Evolutionary conservation across 2,888 invertebrate species (phyloP).

Genomic region (Gastrophysa polygoni): DNA sequence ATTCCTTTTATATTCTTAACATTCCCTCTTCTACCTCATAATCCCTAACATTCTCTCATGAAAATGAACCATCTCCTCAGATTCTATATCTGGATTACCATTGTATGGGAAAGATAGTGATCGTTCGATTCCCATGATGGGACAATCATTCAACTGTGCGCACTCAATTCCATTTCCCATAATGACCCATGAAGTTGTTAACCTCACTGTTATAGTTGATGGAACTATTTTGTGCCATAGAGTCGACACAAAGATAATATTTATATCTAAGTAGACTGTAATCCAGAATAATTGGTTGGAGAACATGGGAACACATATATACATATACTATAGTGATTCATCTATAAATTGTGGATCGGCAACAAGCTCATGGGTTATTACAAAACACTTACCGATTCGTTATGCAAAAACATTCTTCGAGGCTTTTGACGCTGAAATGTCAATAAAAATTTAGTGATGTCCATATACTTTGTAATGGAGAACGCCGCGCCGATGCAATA

Average conservation of each 20-base stretch:
- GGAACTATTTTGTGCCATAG: background rate
- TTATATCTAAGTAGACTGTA: background rate
- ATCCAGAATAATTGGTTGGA: background rate
- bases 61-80: no score
- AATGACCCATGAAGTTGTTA: background rate
- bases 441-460: background rate
- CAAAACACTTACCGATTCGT: background rate
- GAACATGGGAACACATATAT: background rate
- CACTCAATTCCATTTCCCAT: background rate
- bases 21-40: no score
- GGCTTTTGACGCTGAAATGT: background rate
- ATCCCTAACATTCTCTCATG: no score
- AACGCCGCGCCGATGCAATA: background rate
- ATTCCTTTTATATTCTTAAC: no score
- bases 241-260: background rate
- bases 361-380: background rate
- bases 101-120: no score
- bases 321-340: background rate
- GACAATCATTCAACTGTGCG: background rate
- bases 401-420: background rate
- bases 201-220: background rate
- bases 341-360: background rate
- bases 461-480: background rate
- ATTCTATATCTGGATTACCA: no score
- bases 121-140: no score